Evolutionary conservation across 2,888 invertebrate genomes (phyloP).

Genomic region (Meloe dianella): DNA sequence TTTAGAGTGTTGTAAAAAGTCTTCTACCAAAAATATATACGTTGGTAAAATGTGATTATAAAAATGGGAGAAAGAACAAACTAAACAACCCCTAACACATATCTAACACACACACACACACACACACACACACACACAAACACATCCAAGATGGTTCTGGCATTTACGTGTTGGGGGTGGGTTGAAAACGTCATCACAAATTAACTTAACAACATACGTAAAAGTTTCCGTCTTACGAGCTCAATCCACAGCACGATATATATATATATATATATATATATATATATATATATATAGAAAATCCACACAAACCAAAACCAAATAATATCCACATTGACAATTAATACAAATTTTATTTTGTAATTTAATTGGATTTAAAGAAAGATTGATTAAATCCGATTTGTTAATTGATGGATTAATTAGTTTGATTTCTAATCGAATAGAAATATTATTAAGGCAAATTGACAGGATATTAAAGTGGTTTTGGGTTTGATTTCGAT

Average conservation of each 20-base stretch:
- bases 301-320: not conserved
- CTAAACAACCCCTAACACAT: not conserved
- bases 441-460: not conserved
- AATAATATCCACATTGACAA: not conserved
- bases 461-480: not conserved
- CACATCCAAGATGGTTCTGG: constrained; percentile 1
- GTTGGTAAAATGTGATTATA: not conserved
- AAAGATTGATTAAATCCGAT: too few relatives aligned
- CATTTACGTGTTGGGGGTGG: not conserved
- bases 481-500: constrained; percentile 1
- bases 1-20: not conserved
- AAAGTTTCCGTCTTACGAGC: constrained; percentile 2
- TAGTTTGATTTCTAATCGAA: not conserved
- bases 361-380: not conserved
- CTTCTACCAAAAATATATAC: not conserved
- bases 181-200: not conserved
- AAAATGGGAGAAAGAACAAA: not conserved
- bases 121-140: not conserved
- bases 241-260: too few relatives aligned
- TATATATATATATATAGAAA: too few relatives aligned
- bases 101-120: not conserved
- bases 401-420: not conserved
- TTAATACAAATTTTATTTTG: too few relatives aligned
- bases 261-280: too few relatives aligned
- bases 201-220: constrained; percentile 1